These are phyloP conservation scores for Echinometra lucunter DNA, from an alignment of 53 echinoderm and acorn worm species.

Conservation along the genomic window DNA sequence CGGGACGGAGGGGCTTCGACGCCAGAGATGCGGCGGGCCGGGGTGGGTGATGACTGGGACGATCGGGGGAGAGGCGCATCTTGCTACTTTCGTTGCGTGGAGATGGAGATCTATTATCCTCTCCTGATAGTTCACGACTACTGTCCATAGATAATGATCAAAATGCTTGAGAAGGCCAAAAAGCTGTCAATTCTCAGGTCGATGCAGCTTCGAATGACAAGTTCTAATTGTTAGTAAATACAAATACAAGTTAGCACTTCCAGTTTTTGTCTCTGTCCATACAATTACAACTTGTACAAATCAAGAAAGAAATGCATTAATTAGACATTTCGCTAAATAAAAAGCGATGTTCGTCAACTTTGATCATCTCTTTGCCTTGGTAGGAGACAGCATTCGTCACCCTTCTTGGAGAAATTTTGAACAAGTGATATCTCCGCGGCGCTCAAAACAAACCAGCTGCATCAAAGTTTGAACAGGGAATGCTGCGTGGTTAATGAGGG, in stretches of 20 bases:
- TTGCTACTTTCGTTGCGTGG: constrained; percentile 7
- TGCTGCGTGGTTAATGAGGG: neutral
- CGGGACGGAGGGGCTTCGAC: constrained; percentile 40
- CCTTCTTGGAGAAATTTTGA: neutral
- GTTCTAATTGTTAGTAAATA: neutral
- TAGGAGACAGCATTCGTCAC: neutral
- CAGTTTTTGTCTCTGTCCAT: neutral
- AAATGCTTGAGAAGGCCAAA: neutral
- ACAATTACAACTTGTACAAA: neutral
- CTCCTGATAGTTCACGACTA: constrained; percentile 32
- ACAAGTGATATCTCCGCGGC: neutral
- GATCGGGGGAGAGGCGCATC: constrained; percentile 58
- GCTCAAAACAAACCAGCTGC: neutral
- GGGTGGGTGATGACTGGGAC: constrained; percentile 1
- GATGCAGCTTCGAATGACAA: neutral
- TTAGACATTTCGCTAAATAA: neutral
- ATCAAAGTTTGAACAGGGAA: neutral
- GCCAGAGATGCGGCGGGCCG: constrained; percentile 3
- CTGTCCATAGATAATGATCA: constrained; percentile 63
- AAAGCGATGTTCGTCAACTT: neutral
- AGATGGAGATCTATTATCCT: constrained; percentile 44
- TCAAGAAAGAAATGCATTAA: neutral
- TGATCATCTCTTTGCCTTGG: neutral
- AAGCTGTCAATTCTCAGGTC: neutral
- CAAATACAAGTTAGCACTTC: neutral